Evolutionary conservation across 1,140 invertebrate genomes (phyloP).

Genomic region (Drosophila lacertosa): DNA sequence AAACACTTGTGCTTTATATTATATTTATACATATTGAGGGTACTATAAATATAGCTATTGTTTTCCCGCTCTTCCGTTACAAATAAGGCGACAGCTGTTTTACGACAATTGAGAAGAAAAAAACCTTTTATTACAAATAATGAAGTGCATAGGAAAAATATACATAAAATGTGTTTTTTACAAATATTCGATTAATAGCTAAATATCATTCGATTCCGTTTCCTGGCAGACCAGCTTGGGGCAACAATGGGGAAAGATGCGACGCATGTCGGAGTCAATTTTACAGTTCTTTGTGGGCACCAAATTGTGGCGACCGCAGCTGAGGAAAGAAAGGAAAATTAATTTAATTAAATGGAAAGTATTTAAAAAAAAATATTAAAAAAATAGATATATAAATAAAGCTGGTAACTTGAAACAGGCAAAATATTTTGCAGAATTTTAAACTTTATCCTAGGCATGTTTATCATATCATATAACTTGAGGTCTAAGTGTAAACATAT

Average conservation of each 20-base stretch:
- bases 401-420: no score
- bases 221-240: slow-evolving; percentile 68
- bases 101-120: not conserved
- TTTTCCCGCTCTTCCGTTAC: no score
- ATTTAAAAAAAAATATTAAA: not conserved
- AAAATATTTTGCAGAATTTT: no score
- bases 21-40: no score
- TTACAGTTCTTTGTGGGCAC: slow-evolving; percentile 64
- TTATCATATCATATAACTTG: no score
- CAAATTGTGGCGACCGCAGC: slow-evolving; percentile 77
- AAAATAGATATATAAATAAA: no score
- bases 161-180: not conserved
- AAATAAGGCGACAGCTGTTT: not conserved
- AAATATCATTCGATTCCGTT: slow-evolving; percentile 68
- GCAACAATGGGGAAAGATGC: slow-evolving; percentile 72
- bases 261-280: slow-evolving; percentile 70
- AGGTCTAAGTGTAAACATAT: no score
- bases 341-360: not conserved
- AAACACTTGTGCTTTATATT: no score
- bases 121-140: slow-evolving; percentile 10
- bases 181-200: slow-evolving; percentile 12
- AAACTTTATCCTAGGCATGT: no score
- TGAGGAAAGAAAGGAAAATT: slow-evolving; percentile 7
- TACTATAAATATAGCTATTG: no score
- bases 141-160: not conserved